Evolutionary conservation across 2,888 invertebrate species (phyloP).

Genomic region (Meiosimyza platycephala): DNA sequence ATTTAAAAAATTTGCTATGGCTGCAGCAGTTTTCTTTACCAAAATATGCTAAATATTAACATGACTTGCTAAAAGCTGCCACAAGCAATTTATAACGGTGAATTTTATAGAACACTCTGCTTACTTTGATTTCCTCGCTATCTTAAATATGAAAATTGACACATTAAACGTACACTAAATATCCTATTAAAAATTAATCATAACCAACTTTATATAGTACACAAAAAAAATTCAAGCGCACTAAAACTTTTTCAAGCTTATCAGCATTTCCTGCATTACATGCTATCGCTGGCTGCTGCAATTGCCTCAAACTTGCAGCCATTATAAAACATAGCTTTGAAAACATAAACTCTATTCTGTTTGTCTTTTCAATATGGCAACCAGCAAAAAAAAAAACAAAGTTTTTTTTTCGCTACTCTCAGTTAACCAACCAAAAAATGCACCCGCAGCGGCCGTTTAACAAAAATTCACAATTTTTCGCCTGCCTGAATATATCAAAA

Average conservation of each 20-base stretch:
- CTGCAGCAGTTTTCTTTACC: too few species aligned
- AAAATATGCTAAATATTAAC: too few species aligned
- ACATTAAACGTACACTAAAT: too few species aligned
- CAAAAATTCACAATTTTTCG: slow-evolving; percentile 20
- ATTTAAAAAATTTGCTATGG: too few species aligned
- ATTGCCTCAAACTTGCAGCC: not conserved
- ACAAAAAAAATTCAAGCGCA: too few species aligned
- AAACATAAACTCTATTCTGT: slow-evolving; percentile 20
- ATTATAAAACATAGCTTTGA: slow-evolving; percentile 7
- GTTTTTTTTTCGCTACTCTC: not conserved
- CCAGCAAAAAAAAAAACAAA: not conserved
- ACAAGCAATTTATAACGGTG: too few species aligned
- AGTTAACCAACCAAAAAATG: not conserved
- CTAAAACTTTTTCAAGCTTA: not conserved
- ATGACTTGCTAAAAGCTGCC: too few species aligned
- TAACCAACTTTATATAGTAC: too few species aligned
- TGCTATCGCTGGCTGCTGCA: not conserved
- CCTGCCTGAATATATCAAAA: slow-evolving; percentile 4
- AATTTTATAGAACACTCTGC: too few species aligned
- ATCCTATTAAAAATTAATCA: too few species aligned
- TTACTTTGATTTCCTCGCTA: too few species aligned
- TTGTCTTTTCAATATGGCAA: not conserved
- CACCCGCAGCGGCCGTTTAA: slow-evolving; percentile 10
- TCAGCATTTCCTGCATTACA: not conserved
- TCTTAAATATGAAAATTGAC: too few species aligned